These are phyloP conservation scores for Stomatorhinus walkeri DNA, from an alignment of 2,797 vertebrate species.

Conservation along the genomic window DNA sequence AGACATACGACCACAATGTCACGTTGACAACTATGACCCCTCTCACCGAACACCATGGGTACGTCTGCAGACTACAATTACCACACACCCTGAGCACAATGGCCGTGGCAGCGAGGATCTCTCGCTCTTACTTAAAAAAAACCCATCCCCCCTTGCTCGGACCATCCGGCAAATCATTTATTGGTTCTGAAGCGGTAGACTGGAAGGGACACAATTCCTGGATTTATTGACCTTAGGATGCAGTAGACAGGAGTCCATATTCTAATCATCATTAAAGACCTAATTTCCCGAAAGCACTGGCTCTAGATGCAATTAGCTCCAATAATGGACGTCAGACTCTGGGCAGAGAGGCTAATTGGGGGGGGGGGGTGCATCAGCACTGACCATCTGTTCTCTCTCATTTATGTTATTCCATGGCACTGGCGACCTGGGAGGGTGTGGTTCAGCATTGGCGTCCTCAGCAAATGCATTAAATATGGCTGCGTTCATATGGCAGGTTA, in stretches of 20 bases:
- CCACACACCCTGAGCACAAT: neutral
- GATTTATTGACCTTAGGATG: neutral
- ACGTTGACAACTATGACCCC: neutral
- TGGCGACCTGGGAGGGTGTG: neutral
- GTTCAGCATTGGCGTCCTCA: constrained; percentile 9
- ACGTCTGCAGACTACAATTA: neutral
- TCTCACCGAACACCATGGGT: neutral
- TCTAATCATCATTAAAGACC: constrained; percentile 27
- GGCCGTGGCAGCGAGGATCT: neutral
- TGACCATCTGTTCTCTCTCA: constrained; percentile 30
- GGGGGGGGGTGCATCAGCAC: constrained; percentile 9
- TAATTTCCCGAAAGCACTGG: constrained; percentile 22
- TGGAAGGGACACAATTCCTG: neutral
- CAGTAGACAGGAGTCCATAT: constrained; percentile 4
- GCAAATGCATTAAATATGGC: neutral
- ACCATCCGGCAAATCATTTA: neutral
- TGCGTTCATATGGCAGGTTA: constrained; percentile 9
- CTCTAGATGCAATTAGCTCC: constrained; percentile 25
- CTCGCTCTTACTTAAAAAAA: neutral
- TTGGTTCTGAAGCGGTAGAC: neutral
- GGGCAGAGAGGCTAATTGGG: constrained; percentile 26
- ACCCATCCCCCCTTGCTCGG: neutral
- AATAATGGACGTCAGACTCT: constrained; percentile 26
- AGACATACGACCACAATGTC: constrained; percentile 1
- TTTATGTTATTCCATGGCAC: constrained; percentile 17